phyloP scores from a whole-genome alignment of 2,797 vertebrate species.

The Diplodus puntazzo region DNA sequence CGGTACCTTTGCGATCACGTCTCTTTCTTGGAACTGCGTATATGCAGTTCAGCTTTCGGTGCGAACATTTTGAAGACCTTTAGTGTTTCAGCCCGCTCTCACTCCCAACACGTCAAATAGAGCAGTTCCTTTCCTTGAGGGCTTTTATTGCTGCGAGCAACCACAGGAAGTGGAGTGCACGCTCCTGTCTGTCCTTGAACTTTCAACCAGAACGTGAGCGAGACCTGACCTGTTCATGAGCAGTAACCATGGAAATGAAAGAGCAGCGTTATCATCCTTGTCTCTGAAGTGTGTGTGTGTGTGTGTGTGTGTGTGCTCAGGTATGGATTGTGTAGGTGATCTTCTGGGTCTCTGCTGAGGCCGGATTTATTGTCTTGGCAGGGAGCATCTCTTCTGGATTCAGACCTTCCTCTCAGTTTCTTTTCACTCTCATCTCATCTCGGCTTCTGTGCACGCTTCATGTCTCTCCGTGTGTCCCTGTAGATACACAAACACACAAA shows the following conservation, averaged over 20 bases:
- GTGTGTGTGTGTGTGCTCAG: constrained; percentile 34
- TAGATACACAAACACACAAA: neutral
- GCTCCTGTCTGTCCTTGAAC: neutral
- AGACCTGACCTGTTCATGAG: neutral
- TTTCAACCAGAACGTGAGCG: neutral
- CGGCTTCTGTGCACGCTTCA: constrained; percentile 12
- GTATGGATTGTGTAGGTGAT: constrained; percentile 32
- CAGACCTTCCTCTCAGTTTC: constrained; percentile 26
- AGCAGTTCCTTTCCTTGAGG: neutral
- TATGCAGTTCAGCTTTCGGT: neutral
- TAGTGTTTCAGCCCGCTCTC: too few relatives aligned
- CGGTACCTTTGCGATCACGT: neutral
- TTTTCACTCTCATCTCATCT: constrained; percentile 28
- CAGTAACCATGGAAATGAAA: constrained; percentile 4
- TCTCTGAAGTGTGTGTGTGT: neutral
- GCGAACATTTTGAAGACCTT: neutral
- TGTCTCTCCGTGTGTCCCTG: constrained; percentile 1
- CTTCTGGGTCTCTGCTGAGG: constrained; percentile 41
- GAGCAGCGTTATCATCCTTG: neutral
- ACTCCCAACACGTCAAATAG: too few relatives aligned
- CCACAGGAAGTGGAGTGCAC: neutral
- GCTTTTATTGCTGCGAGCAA: constrained; percentile 14
- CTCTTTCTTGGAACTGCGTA: neutral
- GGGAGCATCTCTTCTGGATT: constrained; percentile 21
- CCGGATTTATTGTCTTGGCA: constrained; percentile 43